Base-by-base conservation (phyloP, 2,797 vertebrate species). In the Tamandua tetradactyla region DNA sequence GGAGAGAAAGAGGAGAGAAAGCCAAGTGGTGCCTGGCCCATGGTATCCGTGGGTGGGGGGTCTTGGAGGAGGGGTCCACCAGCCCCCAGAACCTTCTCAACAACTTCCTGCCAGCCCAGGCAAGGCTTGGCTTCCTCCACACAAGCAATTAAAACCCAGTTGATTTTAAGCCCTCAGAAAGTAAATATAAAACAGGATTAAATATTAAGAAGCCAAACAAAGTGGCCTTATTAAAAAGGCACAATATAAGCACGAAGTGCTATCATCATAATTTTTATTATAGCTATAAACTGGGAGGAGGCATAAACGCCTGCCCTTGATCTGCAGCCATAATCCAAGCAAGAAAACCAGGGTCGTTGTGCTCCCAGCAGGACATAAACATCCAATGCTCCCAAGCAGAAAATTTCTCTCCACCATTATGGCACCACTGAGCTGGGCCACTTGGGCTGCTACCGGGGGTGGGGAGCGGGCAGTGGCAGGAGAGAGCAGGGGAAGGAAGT, bases 191-290 rank as follows among this genome's bases (percentile, higher is more conserved):
- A 97, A 92, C 80, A 94, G 68, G 82, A 96, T 97, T 91, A 92
- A 97, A 95, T 87, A 95, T 96, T 92, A 97, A 95, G 95, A 88
- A 96, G 79, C 79, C 90, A 93, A 96, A 95, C 79, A 93, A 96
- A 86, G 86, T 81, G 57, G 90, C 55, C 87, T 94, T 95, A 97
- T 97, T 97, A 95, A 96, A 93, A 95, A 94, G 82, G 82, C 61
- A 66, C 72, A 95, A 68, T 37, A 88, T 69, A 93, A 89, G 68
- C 62, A 27, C 0, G 3, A 55, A n/a, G 52, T 35, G 32, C 82
- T 69, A 78, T 52, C 11, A 49, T n/a, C 27, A 71, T 91, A 69
- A 93, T 92, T 35, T 83, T 92, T 93, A 95, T 90, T 69, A 72
- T 92, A 25, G 79, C 93, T 75, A 90, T 90, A 89, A 95, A 93